phyloP scores from a whole-genome alignment of 2,888 invertebrate species.

The Onchidella celtica region DNA sequence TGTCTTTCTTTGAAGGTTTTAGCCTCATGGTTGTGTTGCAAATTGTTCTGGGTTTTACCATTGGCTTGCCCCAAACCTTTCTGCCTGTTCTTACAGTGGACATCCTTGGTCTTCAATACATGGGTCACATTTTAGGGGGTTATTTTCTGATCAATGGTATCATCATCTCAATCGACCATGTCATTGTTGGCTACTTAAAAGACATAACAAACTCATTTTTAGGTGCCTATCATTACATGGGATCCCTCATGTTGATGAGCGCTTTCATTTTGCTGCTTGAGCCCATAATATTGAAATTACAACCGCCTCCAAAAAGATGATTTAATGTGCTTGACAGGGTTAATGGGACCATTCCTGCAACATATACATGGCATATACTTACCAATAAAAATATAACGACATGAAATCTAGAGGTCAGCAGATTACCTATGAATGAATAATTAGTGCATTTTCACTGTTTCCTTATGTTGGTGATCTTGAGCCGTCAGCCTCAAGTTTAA shows the following conservation, averaged over 20 bases:
- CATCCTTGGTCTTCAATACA: slow-evolving; percentile 14
- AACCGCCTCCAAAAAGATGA: too few relatives aligned
- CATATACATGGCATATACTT: too few relatives aligned
- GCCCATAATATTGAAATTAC: too few relatives aligned
- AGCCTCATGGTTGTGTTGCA: not conserved
- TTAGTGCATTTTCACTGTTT: too few relatives aligned
- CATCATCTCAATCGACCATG: slow-evolving; percentile 4
- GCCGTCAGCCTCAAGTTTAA: too few relatives aligned
- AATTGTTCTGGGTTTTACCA: not conserved
- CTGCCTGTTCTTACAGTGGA: slow-evolving; percentile 7
- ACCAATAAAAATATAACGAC: too few relatives aligned
- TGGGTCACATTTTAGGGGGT: slow-evolving; percentile 14
- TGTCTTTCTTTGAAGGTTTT: slow-evolving; percentile 5
- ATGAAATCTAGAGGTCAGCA: too few relatives aligned
- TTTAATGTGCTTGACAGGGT: too few relatives aligned
- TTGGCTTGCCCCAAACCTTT: slow-evolving; percentile 14
- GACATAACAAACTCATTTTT: slow-evolving; percentile 26
- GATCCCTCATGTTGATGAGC: slow-evolving; percentile 13
- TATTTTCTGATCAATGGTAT: slow-evolving; percentile 14
- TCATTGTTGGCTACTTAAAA: slow-evolving; percentile 19
- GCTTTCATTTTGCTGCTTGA: not conserved
- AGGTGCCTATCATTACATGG: slow-evolving; percentile 26
- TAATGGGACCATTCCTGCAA: too few relatives aligned
- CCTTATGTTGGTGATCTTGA: too few relatives aligned
- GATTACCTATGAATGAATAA: too few relatives aligned